Conservation (phyloP, 2,113 vertebrate genomes). For the Psephotus haematonotus region DNA sequence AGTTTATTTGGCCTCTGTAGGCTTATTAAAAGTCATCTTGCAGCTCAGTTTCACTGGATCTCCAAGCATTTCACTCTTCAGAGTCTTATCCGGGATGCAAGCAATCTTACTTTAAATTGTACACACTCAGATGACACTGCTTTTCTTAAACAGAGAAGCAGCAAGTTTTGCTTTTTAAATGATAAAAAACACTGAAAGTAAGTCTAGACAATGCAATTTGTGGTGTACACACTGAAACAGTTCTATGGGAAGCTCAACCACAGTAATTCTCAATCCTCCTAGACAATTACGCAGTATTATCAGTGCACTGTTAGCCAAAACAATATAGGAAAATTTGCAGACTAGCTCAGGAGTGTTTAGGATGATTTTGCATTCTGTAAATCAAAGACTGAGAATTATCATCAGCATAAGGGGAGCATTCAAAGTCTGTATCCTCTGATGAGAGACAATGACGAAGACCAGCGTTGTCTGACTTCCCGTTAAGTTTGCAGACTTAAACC, state of each 20-base stretch:
- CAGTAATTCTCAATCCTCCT: neutral
- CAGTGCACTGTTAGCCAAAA: neutral
- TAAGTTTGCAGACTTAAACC: neutral
- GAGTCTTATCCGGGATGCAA: neutral
- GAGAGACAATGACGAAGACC: neutral
- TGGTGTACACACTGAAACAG: neutral
- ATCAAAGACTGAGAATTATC: neutral
- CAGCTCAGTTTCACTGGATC: neutral
- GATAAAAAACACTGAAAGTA: neutral
- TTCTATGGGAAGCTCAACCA: neutral
- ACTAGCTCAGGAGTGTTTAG: neutral
- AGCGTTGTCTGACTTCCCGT: neutral
- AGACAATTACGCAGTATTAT: neutral
- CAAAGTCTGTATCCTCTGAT: neutral
- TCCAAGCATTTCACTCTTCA: neutral
- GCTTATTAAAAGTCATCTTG: neutral
- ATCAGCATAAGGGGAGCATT: neutral
- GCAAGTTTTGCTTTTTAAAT: neutral
- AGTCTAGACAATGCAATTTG: neutral
- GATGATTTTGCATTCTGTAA: neutral
- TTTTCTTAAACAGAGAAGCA: neutral
- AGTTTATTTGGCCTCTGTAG: neutral
- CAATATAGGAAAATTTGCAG: neutral
- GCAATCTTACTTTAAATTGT: neutral
- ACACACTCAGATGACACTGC: neutral